phyloP scores from a whole-genome alignment of 2,113 vertebrate species.

The Tonatia bakeri region DNA sequence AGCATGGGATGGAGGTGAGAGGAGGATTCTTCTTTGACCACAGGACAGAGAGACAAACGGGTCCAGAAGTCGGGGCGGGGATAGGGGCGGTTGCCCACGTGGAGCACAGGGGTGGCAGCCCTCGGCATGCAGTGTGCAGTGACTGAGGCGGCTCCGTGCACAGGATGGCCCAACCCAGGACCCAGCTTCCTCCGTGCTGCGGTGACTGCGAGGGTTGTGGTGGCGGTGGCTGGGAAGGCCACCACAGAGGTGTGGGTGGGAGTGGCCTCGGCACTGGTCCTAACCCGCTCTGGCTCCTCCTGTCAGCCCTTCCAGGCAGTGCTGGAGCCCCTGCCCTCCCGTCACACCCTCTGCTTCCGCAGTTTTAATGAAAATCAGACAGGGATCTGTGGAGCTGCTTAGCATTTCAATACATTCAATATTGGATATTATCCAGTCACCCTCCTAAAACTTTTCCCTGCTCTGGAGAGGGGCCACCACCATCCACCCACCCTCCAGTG shows the following conservation, averaged over 20 bases:
- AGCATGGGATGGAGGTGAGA: no score
- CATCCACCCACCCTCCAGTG: neutral
- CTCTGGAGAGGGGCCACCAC: neutral
- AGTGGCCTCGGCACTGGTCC: neutral
- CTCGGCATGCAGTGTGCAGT: accelerated
- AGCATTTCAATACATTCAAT: constrained; percentile 74
- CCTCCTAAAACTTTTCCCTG: constrained; percentile 57
- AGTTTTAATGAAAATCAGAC: constrained; percentile 73
- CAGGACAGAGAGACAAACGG: neutral
- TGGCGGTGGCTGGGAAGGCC: neutral
- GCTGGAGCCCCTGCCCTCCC: constrained; percentile 42
- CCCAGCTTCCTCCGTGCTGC: accelerated
- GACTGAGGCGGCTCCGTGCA: neutral
- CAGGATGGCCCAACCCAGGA: accelerated
- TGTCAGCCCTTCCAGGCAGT: constrained; percentile 62
- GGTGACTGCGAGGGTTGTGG: accelerated
- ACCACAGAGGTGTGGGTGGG: accelerated
- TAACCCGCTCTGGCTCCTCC: neutral
- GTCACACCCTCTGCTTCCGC: constrained; percentile 46
- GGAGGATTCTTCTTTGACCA: accelerated
- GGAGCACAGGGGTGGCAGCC: neutral
- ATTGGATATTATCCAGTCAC: constrained; percentile 62
- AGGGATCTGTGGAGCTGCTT: constrained; percentile 73
- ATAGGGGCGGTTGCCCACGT: accelerated
- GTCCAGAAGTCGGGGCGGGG: accelerated